Evolutionary conservation across 2,113 vertebrate species (phyloP).

Genomic region (Calyptomena viridis): DNA sequence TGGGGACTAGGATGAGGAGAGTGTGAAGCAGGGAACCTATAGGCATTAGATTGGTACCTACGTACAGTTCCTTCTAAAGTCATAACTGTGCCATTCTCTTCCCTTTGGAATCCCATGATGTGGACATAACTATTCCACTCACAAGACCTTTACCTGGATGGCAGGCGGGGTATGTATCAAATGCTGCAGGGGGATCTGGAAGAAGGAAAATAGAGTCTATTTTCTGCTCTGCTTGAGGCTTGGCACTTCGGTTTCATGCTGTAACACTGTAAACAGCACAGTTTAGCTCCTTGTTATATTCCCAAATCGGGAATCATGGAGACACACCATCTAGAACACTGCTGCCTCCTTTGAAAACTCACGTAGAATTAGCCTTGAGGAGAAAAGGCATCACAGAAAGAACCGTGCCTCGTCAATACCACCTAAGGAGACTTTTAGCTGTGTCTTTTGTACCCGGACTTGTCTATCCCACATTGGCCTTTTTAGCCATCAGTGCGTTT

Average conservation of each 20-base stretch:
- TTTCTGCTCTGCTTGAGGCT: background rate
- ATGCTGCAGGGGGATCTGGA: background rate
- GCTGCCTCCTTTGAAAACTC: too few relatives aligned
- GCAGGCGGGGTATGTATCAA: background rate
- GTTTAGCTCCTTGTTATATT: background rate
- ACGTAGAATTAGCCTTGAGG: too few relatives aligned
- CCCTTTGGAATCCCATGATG: background rate
- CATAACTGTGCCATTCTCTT: background rate
- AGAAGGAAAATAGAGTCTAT: background rate
- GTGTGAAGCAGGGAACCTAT: background rate
- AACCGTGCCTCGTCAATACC: too few relatives aligned
- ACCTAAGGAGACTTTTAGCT: too few relatives aligned
- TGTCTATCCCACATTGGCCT: too few relatives aligned
- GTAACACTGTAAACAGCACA: background rate
- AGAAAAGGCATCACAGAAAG: too few relatives aligned
- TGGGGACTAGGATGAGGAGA: background rate
- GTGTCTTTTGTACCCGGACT: too few relatives aligned
- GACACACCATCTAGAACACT: too few relatives aligned
- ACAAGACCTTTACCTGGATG: background rate
- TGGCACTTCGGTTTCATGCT: background rate
- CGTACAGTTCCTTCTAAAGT: background rate
- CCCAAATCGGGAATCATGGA: too few relatives aligned
- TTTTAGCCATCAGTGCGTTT: too few relatives aligned
- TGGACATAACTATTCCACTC: background rate
- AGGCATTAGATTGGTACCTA: background rate